phyloP scores from a whole-genome alignment of 2,888 invertebrate genomes.

The Cephus rjabovi region DNA sequence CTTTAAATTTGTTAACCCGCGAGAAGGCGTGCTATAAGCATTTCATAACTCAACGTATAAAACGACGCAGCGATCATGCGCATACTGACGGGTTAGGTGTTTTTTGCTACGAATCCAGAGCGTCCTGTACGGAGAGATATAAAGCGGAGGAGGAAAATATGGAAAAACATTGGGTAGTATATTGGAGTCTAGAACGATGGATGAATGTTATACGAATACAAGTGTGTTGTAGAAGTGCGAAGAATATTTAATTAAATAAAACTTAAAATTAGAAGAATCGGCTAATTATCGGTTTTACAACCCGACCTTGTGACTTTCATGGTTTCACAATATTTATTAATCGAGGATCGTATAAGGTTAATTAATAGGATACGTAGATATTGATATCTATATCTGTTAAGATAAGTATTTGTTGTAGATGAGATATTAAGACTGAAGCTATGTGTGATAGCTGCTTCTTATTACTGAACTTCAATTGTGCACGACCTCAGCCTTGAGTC shows the following conservation, averaged over 20 bases:
- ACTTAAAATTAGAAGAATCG: constrained; percentile 51
- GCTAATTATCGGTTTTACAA: constrained; percentile 6
- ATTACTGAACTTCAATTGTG: constrained; percentile 62
- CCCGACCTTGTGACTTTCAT: neutral
- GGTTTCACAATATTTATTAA: neutral
- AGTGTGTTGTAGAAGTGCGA: constrained; percentile 63
- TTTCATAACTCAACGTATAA: too few species aligned
- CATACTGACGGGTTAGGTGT: neutral
- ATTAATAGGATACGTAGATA: neutral
- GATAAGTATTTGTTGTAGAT: neutral
- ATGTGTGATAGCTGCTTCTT: neutral
- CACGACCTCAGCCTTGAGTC: constrained; percentile 88
- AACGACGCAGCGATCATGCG: too few species aligned
- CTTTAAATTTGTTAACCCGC: neutral
- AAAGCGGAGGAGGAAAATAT: neutral
- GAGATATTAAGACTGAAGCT: neutral
- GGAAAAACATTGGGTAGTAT: constrained; percentile 39
- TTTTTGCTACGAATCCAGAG: constrained; percentile 36
- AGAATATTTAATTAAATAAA: constrained; percentile 64
- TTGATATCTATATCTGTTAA: neutral
- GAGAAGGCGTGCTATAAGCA: too few species aligned
- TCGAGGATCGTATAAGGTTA: neutral
- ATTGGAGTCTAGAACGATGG: constrained; percentile 47
- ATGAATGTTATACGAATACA: constrained; percentile 54
- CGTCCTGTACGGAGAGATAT: neutral